Evolutionary conservation across 2,113 vertebrate species (phyloP), one percentile per base, ranked within the genome.

Genomic region (Burhinus oedicnemus): DNA sequence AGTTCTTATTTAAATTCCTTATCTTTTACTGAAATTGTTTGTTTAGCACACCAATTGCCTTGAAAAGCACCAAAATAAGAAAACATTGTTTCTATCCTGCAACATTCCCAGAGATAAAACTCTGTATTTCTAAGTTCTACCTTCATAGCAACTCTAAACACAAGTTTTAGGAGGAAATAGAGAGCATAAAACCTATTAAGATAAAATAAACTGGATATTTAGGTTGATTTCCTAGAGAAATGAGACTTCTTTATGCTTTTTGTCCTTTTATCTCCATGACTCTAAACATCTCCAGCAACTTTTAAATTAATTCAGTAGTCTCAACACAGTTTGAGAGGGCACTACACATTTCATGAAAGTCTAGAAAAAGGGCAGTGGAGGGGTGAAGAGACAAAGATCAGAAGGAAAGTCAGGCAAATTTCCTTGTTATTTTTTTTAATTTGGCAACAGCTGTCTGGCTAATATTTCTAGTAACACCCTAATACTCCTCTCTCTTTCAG

Each of bases 381-480:
- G 6, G 0, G 7, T 40, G 45, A 47, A 20, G 1, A 25, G 7
- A 13, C 40, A 32, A 4, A 22, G 5, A 12, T 21, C 6, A 26
- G 27, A 49, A 64, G 12, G 11, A 29, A 84, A 85, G 42, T n/a
- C 19, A 29, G 26, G 38, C 8, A 69, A 21, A 84, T 62, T 81
- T 92, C 30, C 27, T 58, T 45, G 3, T 49, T 65, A 21, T 2
- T 55, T 42, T 27, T 87, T 75, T 27, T 32, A 45, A 38, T 15
- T 32, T 78, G 15, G 6, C 15, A 79, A 61, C 6, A 70, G n/a
- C 30, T 52, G 18, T 4, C 29, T 52, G 4, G 7, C 6, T 61
- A 78, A 32, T 34, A 49, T 26, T 40, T 70, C 27, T 22, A 52
- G 18, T 7, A 69, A 64, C 27, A 83, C 15, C 6, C 22, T 29